Conservation (phyloP, 2,888 invertebrate genomes). For the Metopia argyrocephala region DNA sequence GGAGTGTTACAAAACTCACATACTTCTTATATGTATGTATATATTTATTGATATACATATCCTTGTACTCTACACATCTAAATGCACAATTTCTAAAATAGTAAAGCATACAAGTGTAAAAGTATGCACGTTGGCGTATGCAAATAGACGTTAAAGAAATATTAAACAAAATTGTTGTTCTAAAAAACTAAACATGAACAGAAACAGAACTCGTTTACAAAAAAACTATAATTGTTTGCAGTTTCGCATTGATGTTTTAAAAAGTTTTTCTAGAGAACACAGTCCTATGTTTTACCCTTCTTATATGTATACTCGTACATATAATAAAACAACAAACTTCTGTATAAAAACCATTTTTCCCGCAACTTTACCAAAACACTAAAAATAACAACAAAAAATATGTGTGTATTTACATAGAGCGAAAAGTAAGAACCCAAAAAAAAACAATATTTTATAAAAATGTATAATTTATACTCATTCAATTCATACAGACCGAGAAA, state of each 20-base stretch:
- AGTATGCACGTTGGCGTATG: too few relatives aligned
- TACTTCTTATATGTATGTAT: background rate
- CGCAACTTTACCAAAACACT: slow-evolving; percentile 18
- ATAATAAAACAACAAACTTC: slow-evolving; percentile 35
- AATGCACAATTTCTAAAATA: background rate
- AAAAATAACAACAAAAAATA: slow-evolving; percentile 30
- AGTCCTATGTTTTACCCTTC: background rate
- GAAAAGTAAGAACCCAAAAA: too few relatives aligned
- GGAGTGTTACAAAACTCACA: slow-evolving; percentile 7
- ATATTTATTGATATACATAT: background rate
- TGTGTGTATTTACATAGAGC: too few relatives aligned
- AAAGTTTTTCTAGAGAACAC: background rate
- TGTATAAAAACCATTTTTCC: background rate
- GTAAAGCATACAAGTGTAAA: background rate
- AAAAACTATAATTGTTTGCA: background rate
- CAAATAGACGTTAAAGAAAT: slow-evolving; percentile 9
- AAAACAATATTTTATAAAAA: slow-evolving; percentile 42
- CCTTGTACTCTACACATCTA: background rate
- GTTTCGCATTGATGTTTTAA: slow-evolving; percentile 29
- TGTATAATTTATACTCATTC: slow-evolving; percentile 55
- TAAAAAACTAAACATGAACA: slow-evolving; percentile 2
- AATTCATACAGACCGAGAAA: slow-evolving; percentile 14
- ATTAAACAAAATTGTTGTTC: slow-evolving; percentile 15
- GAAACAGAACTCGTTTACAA: slow-evolving; percentile 45
- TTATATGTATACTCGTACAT: background rate